Evolutionary conservation across 2,797 vertebrate species (phyloP), one percentile per base, ranked within the genome.

Genomic region (Danio tinwini): DNA sequence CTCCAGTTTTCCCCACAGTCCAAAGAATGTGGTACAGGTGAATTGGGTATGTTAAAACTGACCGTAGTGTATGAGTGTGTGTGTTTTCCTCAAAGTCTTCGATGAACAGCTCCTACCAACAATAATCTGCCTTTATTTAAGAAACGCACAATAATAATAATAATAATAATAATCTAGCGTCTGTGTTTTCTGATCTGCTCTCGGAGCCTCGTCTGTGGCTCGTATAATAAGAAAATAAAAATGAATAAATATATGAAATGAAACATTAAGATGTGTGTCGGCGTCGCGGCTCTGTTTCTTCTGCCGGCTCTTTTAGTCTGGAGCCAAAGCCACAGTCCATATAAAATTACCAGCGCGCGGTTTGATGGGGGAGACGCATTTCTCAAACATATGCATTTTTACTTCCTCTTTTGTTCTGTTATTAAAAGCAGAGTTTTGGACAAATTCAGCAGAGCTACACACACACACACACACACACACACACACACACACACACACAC

Each of bases 261-360:
- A 90, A 93, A 90, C 86, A 84, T 88, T 82, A 84, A 87, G 87
- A 86, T 88, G 86, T 85, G 76, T 80, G 71, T 85, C 82, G 79
- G 71, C 79, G 77, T 82, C 75, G 62, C 37, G 52, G 78, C 76
- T 82, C 85, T 78, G 78, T 83, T 89, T 88, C 87, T 86, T 90
- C 74, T 85, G 80, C 90, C 83, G 83, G 84, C 86, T 91, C 90
- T 92, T 93, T 88, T 91, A 81, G 91, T 94, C 91, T 86, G 76
- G 78, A 92, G 93, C 93, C 93, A 94, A 94, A 94, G 85, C 94
- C 93, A 93, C 93, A 94, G 92, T 92, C 91, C 93, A 93, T 94
- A 93, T 93, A 94, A 94, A 93, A 93, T 92, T 92, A 94, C 93
- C 91, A 88, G 94, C 92, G 92, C 90, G 59, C 92, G 91, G 89